Conservation (phyloP, 92 coral and sea anemone genomes). For the Heteractis magnifica region DNA sequence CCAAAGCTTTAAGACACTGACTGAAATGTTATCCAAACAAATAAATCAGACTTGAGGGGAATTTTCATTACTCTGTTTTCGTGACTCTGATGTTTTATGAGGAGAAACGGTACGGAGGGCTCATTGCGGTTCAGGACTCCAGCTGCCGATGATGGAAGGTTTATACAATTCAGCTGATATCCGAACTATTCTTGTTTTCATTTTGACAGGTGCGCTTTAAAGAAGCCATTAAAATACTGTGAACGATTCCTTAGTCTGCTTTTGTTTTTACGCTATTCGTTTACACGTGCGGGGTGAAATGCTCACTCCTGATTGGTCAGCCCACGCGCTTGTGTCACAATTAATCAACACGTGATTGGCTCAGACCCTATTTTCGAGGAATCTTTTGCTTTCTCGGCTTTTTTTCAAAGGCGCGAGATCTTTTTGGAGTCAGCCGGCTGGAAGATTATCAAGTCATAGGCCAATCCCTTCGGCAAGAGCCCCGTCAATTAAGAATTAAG, state of each 20-base stretch:
- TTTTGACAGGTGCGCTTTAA: constrained; percentile 71
- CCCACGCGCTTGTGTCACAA: background rate
- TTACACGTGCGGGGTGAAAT: constrained; percentile 52
- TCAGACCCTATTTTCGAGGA: background rate
- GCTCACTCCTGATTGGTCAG: constrained; percentile 40
- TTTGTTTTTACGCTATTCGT: constrained; percentile 17
- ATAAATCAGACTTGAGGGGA: background rate
- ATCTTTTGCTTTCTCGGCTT: constrained; percentile 34
- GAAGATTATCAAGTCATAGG: constrained; percentile 1
- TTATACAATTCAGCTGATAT: constrained; percentile 65
- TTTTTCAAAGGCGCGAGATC: constrained; percentile 43
- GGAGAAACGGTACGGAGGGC: background rate
- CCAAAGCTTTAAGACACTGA: background rate
- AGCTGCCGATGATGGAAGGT: constrained; percentile 10
- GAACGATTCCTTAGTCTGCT: constrained; percentile 36
- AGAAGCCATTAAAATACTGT: constrained; percentile 63
- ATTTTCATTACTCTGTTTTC: background rate
- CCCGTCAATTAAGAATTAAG: constrained; percentile 16
- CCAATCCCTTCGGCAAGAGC: constrained; percentile 22
- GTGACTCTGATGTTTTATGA: background rate
- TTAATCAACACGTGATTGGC: constrained; percentile 12
- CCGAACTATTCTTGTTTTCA: constrained; percentile 39
- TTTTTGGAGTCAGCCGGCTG: constrained; percentile 36
- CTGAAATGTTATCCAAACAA: background rate
- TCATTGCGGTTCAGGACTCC: background rate